Conservation (phyloP, 2,888 invertebrate genomes). For the Darwinula stevensoni region DNA sequence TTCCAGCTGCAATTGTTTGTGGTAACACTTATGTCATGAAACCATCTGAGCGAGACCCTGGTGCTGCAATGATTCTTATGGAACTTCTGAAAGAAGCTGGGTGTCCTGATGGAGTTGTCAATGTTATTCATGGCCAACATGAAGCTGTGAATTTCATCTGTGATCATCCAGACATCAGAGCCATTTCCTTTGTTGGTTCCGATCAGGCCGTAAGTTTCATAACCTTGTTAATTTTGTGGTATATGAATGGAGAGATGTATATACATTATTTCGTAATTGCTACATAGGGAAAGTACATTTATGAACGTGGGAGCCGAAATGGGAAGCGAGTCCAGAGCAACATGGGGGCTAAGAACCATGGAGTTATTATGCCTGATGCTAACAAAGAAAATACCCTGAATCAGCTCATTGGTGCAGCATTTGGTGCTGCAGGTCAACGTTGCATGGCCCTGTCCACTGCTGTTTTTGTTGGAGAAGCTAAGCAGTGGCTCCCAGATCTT, state of each 20-base stretch:
- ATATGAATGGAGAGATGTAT: background rate
- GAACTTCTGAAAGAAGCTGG: conserved; percentile 78
- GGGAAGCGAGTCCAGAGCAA: conserved; percentile 94
- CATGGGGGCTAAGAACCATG: conserved; percentile 99
- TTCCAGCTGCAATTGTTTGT: conserved; percentile 35
- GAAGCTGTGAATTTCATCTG: conserved; percentile 91
- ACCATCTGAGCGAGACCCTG: conserved; percentile 93
- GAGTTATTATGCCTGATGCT: conserved; percentile 83
- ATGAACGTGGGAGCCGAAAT: conserved; percentile 56
- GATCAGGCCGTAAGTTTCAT: conserved; percentile 45
- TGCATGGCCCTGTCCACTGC: conserved; percentile 96
- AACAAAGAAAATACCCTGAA: conserved; percentile 88
- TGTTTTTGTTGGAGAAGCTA: conserved; percentile 67
- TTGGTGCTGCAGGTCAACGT: conserved; percentile 94
- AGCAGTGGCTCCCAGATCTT: conserved; percentile 77
- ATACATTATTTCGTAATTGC: too few relatives aligned
- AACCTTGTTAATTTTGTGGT: background rate
- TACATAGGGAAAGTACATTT: conserved; percentile 58
- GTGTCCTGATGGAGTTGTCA: conserved; percentile 81
- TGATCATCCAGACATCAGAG: conserved; percentile 76
- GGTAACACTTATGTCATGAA: conserved; percentile 84
- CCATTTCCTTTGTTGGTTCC: conserved; percentile 94
- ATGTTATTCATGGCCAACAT: conserved; percentile 81
- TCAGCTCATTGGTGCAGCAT: conserved; percentile 72
- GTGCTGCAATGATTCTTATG: conserved; percentile 78